Base-by-base conservation (phyloP, 2,113 vertebrate species). In the Microcebus jonahi region DNA sequence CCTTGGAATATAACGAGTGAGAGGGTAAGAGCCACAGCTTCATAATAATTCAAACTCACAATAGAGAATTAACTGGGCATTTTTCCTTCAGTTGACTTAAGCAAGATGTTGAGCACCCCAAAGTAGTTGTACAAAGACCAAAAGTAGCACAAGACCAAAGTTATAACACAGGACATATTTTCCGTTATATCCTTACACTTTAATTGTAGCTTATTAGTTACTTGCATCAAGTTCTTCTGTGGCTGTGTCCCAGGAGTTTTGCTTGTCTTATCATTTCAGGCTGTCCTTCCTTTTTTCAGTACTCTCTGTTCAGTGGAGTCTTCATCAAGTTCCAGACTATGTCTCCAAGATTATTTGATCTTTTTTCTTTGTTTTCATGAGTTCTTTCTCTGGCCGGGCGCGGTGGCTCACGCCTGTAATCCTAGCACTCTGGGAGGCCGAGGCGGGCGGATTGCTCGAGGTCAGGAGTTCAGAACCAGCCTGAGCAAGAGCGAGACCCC, bases 311-410 rank as follows among this genome's bases (percentile, higher is more conserved):
- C 50, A 83, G 9, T 71, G 39, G 36, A 65, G 9, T 92, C 55
- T 95, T 82, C 50, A 14, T 90, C 13, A 68, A 45, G 13, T 92
- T 94, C 76, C 63, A 17, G 27, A 93, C 61, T 91, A 55, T 31
- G 6, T 91, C 88, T 91, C 48, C 8, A 3, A 92, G 39, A 88
- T 13, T 85, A 4, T 67, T 91, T 65, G 23, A 25, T 63, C 89
- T 93, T 57, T 89, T 89, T 36, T 34, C n/a, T 55, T 88, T n/a
- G 21, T 82, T 96, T 95, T 42, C 42, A 42, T 42, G 42, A 42
- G 42, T 42, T 42, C 42, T 42, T 42, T 42, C 42, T 42, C 42
- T 42, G 42, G 42, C 42, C 6, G 1, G 42, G 42, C 42, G 42
- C 5, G 6, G 42, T 42, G 42, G 42, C 42, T 42, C 42, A 42